These are phyloP conservation scores for Carassius auratus DNA, from an alignment of 2,113 vertebrate genomes.

Conservation along the genomic window DNA sequence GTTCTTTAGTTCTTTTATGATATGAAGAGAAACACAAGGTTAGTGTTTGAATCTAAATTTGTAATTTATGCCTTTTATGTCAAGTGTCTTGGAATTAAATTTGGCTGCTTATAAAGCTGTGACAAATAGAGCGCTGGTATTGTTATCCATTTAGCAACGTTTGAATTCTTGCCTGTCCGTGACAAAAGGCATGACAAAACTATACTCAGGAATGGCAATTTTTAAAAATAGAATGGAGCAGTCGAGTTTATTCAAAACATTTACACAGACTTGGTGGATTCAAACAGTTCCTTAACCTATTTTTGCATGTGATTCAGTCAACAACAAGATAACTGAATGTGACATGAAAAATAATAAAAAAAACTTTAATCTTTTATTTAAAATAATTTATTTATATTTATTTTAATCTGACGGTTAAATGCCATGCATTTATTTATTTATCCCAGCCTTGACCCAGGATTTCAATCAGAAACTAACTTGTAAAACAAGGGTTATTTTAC, in stretches of 20 bases:
- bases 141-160: not conserved
- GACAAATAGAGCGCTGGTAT: not conserved
- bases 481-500: not conserved
- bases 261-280: not conserved
- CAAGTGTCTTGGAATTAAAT: not conserved
- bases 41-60: not conserved
- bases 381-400: not conserved
- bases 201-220: not conserved
- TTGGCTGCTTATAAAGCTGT: not conserved
- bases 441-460: not conserved
- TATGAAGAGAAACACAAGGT: not conserved
- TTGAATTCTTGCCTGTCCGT: not conserved
- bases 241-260: not conserved
- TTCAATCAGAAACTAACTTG: not conserved
- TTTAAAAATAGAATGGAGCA: not conserved
- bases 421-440: not conserved
- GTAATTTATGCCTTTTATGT: not conserved
- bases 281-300: not conserved
- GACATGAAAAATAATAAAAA: no score
- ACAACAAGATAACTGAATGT: not conserved
- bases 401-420: not conserved
- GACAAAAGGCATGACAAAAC: conserved; percentile 9
- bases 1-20: not conserved
- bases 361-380: not conserved
- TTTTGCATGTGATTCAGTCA: not conserved